These are phyloP conservation scores for Adineta ricciae DNA, from an alignment of 2,888 invertebrate genomes.

Conservation along the genomic window DNA sequence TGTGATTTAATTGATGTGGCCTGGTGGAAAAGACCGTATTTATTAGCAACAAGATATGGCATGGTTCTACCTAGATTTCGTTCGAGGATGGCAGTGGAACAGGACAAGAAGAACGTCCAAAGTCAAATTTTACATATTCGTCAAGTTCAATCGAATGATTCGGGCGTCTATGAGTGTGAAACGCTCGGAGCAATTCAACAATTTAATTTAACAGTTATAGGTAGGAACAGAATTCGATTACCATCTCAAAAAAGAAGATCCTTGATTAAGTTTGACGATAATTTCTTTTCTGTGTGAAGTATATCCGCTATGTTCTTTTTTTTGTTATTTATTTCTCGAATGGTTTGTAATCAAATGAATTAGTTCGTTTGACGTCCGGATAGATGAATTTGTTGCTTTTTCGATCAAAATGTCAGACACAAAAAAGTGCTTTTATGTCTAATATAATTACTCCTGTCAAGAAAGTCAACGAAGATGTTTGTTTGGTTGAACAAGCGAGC, in stretches of 20 bases:
- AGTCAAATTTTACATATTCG: background rate
- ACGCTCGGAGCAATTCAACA: background rate
- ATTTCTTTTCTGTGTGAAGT: no score
- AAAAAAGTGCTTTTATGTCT: background rate
- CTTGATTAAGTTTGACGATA: no score
- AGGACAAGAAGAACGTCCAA: background rate
- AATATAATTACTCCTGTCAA: background rate
- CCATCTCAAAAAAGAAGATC: no score
- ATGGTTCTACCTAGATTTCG: background rate
- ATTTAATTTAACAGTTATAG: background rate
- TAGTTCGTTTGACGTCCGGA: background rate
- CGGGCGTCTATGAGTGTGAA: background rate
- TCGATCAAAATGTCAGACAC: background rate
- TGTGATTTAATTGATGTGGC: background rate
- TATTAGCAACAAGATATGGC: background rate
- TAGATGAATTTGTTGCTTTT: background rate
- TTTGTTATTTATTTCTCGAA: background rate
- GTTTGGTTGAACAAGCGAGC: background rate
- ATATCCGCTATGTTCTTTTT: no score
- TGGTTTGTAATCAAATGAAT: background rate
- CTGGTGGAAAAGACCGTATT: background rate
- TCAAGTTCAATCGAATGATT: background rate
- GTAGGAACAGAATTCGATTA: no score
- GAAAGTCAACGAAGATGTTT: background rate
- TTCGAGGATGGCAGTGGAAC: background rate